Percentiles rank a stretch among this genome's conserved stretches.
phyloP scores from a whole-genome alignment of 2,797 vertebrate species.

The Gephyroberyx darwinii region DNA sequence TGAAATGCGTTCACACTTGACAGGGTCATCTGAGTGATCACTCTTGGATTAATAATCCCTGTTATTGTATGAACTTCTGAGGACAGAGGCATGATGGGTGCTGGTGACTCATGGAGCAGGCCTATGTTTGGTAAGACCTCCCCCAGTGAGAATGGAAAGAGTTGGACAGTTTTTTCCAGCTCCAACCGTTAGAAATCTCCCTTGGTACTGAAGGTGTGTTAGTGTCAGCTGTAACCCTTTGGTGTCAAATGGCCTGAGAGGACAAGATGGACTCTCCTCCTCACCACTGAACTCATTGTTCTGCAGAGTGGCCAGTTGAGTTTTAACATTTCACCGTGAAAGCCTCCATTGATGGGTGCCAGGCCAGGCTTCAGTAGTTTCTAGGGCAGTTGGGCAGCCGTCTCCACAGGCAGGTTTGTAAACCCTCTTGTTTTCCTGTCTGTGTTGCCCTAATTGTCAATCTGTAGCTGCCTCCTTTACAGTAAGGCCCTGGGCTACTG shows the following conservation, averaged over 20 bases:
- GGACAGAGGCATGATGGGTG: constrained; percentile 27
- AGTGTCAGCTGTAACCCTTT: constrained; percentile 10
- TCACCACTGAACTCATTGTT: constrained; percentile 42
- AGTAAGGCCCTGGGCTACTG: constrained; percentile 58
- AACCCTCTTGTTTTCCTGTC: constrained; percentile 64
- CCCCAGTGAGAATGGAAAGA: constrained; percentile 66
- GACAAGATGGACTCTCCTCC: constrained; percentile 23
- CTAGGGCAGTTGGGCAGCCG: constrained; percentile 71
- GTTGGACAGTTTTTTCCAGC: constrained; percentile 40
- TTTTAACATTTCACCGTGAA: constrained; percentile 56
- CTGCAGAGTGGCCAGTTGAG: constrained; percentile 36
- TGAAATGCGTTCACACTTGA: constrained; percentile 49
- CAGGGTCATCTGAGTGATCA: too few relatives aligned
- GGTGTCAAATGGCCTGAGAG: constrained; percentile 14
- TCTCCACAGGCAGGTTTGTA: constrained; percentile 69
- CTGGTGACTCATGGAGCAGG: constrained; percentile 65
- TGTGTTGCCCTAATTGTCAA: constrained; percentile 71
- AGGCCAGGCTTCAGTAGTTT: constrained; percentile 71
- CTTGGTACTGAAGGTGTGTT: constrained; percentile 31
- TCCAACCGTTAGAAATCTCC: constrained; percentile 32
- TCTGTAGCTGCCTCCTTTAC: constrained; percentile 57
- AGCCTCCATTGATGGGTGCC: constrained; percentile 58
- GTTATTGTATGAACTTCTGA: constrained; percentile 14
- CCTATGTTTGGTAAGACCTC: constrained; percentile 59
- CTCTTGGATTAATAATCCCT: constrained; percentile 14